Conservation (phyloP, 2,888 invertebrate species). For the Zeuzera pyrina region DNA sequence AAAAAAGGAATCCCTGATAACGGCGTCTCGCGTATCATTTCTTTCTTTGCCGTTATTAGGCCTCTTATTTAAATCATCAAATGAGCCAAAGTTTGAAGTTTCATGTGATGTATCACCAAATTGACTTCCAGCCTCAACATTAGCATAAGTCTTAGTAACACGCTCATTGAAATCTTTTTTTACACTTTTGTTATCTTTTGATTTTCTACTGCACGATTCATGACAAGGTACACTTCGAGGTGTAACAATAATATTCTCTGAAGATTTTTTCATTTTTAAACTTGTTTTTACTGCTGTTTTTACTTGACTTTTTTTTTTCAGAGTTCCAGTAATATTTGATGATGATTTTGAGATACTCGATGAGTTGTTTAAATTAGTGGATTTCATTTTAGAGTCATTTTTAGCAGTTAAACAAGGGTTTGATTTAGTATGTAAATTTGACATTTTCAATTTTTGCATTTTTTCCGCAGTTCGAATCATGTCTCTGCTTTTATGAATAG, state of each 20-base stretch:
- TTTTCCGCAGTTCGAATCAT: constrained; percentile 64
- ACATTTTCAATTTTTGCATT: constrained; percentile 49
- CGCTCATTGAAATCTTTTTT: constrained; percentile 32
- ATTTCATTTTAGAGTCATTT: constrained; percentile 23
- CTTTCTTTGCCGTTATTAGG: constrained; percentile 55
- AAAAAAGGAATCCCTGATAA: constrained; percentile 78
- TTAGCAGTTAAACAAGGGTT: constrained; percentile 38
- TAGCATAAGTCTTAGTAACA: constrained; percentile 24
- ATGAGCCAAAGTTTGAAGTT: constrained; percentile 36
- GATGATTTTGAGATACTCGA: constrained; percentile 42
- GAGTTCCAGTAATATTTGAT: constrained; percentile 31
- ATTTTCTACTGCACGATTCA: constrained; percentile 46
- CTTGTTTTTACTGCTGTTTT: constrained; percentile 54
- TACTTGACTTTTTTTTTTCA: constrained; percentile 38
- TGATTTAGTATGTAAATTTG: constrained; percentile 42
- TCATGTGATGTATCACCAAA: constrained; percentile 58
- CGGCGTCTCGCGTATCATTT: constrained; percentile 70
- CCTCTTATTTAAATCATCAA: constrained; percentile 31
- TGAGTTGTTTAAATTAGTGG: constrained; percentile 14
- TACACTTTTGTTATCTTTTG: constrained; percentile 33
- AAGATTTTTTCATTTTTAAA: constrained; percentile 52
- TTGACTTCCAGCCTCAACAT: constrained; percentile 40
- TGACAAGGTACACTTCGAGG: constrained; percentile 50
- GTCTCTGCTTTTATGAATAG: constrained; percentile 55
- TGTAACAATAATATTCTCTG: constrained; percentile 38